These are phyloP conservation scores for Parasteatoda tepidariorum DNA, from an alignment of 1,140 invertebrate species.

Conservation along the genomic window DNA sequence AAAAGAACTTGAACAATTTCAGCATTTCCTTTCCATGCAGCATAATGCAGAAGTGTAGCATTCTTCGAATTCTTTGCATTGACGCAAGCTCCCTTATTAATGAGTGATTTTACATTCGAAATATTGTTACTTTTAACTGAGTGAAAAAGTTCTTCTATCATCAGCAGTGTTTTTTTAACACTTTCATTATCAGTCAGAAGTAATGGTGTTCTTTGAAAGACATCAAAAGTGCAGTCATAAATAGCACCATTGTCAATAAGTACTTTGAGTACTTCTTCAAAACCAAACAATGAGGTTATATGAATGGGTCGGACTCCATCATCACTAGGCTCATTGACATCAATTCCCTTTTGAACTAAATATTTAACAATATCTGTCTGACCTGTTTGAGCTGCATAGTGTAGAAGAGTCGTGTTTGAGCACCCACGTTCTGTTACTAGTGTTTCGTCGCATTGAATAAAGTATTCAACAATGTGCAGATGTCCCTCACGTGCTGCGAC, in stretches of 20 bases:
- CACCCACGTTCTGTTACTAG: neutral
- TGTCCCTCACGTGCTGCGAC: conserved; percentile 63
- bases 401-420: neutral
- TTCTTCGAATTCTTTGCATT: neutral
- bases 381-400: neutral
- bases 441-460: neutral
- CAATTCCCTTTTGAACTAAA: neutral
- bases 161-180: no score
- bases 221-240: no score
- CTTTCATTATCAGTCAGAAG: no score
- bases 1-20: conserved; percentile 69
- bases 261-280: conserved; percentile 44
- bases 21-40: conserved; percentile 66
- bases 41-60: conserved; percentile 65
- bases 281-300: conserved; percentile 77
- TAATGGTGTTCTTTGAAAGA: neutral
- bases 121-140: neutral
- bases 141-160: neutral
- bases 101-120: no score
- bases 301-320: conserved; percentile 76
- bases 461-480: conserved; percentile 46
- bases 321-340: neutral
- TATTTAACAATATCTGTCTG: conserved; percentile 2
- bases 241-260: neutral
- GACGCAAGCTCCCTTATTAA: neutral